phyloP scores from a whole-genome alignment of 2,797 vertebrate genomes.

The Leptatherina wallacei region DNA sequence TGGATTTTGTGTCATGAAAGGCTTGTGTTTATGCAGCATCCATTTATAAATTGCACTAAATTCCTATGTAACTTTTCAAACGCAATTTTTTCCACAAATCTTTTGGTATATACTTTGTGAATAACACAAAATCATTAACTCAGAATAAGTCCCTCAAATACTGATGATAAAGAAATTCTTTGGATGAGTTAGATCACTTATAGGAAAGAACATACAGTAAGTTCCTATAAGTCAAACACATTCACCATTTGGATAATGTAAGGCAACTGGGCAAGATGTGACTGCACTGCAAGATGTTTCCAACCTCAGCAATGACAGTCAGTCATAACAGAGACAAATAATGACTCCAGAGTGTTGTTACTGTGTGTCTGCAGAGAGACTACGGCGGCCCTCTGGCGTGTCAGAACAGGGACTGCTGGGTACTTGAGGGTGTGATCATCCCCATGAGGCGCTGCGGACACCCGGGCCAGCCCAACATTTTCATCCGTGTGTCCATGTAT shows the following conservation, averaged over 20 bases:
- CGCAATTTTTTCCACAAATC: background rate
- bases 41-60: background rate
- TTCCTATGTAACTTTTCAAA: background rate
- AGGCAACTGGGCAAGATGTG: conserved; percentile 61
- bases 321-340: conserved; percentile 78
- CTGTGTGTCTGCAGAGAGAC: conserved; percentile 87
- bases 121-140: background rate
- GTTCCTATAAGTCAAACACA: conserved; percentile 58
- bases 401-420: conserved; percentile 94
- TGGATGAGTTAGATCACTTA: conserved; percentile 43
- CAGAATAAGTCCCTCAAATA: conserved; percentile 14
- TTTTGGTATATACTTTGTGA: background rate
- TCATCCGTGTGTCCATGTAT: conserved; percentile 91
- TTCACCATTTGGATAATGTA: conserved; percentile 64
- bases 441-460: conserved; percentile 93
- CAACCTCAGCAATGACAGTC: conserved; percentile 72
- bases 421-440: conserved; percentile 94
- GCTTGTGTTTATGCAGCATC: background rate
- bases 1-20: background rate
- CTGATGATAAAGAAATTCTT: conserved; percentile 19
- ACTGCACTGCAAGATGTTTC: conserved; percentile 77
- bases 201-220: conserved; percentile 50
- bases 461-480: conserved; percentile 90
- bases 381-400: conserved; percentile 95
- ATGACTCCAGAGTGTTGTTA: conserved; percentile 69